These are phyloP conservation scores for Carassius gibelio DNA, from an alignment of 2,113 vertebrate species.

Conservation along the genomic window DNA sequence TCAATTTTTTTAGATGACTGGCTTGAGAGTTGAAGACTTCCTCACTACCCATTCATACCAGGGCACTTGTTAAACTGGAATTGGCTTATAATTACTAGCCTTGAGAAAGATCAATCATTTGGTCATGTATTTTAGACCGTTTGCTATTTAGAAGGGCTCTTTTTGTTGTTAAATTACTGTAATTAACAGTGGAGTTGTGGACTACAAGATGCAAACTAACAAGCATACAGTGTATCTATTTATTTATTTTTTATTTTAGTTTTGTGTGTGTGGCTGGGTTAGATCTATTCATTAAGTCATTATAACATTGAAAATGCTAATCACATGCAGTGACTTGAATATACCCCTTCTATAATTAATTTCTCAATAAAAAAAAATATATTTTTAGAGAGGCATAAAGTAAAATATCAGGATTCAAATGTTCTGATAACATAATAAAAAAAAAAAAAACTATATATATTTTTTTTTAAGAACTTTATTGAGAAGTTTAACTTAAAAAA, in stretches of 20 bases:
- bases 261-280: too few species aligned
- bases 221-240: too few species aligned
- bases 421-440: background rate
- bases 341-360: background rate
- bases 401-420: background rate
- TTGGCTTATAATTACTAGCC: conserved; percentile 22
- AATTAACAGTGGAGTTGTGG: background rate
- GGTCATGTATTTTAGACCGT: background rate
- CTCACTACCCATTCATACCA: background rate
- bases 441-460: too few species aligned
- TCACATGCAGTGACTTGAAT: background rate
- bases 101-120: background rate
- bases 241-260: too few species aligned
- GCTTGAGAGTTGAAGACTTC: background rate
- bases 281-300: too few species aligned
- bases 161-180: background rate
- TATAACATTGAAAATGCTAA: background rate
- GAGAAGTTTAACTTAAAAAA: too few species aligned
- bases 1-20: background rate
- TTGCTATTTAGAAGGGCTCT: background rate
- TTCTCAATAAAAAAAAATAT: background rate
- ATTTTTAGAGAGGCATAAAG: background rate
- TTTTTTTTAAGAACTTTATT: too few species aligned
- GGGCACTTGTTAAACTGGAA: background rate
- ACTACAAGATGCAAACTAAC: background rate